These are phyloP conservation scores for Drosophila quadrilineata DNA, from an alignment of 1,140 invertebrate genomes.

Conservation along the genomic window DNA sequence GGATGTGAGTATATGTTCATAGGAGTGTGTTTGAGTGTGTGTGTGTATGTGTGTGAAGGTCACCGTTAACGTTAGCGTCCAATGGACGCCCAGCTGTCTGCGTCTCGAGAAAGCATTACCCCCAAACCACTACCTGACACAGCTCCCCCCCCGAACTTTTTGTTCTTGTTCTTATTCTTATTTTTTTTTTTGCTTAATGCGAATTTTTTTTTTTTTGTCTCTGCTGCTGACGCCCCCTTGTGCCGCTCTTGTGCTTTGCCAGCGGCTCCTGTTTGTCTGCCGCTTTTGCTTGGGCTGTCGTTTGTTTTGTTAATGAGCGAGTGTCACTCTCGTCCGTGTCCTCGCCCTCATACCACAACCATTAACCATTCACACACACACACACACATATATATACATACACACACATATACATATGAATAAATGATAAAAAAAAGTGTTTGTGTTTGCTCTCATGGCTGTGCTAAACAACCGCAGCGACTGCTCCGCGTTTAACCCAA, in stretches of 20 bases:
- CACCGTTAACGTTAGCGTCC: slow-evolving; percentile 7
- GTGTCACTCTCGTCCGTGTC: not conserved
- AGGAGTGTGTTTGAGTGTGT: not conserved
- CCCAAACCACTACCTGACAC: too few relatives aligned
- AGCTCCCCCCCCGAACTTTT: not conserved
- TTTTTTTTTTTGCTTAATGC: too few relatives aligned
- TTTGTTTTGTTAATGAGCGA: slow-evolving; percentile 50
- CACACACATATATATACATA: not conserved
- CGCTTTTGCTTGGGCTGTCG: slow-evolving; percentile 26
- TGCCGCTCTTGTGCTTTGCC: slow-evolving; percentile 9
- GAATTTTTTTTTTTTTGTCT: too few relatives aligned
- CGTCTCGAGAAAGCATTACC: not conserved
- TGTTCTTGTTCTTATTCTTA: too few relatives aligned
- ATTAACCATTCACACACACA: not conserved
- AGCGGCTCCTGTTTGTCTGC: slow-evolving; percentile 33
- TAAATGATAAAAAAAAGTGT: slow-evolving; percentile 51
- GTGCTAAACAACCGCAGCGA: slow-evolving; percentile 20
- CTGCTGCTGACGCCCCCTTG: not conserved
- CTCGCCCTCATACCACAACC: not conserved
- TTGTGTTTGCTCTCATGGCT: slow-evolving; percentile 37
- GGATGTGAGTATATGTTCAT: slow-evolving; percentile 21
- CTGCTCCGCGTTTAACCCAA: not conserved
- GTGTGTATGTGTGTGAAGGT: slow-evolving; percentile 21
- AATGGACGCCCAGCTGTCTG: slow-evolving; percentile 35
- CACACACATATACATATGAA: slow-evolving; percentile 1